Evolutionary conservation across 2,888 invertebrate species (phyloP), one percentile per base, ranked within the genome.

Genomic region (Ceramica pisi): DNA sequence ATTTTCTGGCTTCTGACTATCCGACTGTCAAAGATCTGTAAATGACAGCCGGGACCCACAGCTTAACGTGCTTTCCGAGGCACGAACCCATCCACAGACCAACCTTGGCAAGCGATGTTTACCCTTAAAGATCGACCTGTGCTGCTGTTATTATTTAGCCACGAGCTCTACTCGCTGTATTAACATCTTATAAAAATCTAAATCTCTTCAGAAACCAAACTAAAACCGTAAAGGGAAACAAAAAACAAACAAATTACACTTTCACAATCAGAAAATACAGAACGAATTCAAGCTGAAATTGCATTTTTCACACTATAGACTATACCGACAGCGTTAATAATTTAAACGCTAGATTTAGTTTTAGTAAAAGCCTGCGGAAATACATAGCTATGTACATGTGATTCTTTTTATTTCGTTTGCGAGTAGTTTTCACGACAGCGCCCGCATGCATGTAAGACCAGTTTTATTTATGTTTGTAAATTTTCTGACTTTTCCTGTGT

Each of bases 381-480:
- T 48, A 59, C 48, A 16, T 51, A 41, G 38, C 21, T 41, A n/a
- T n/a, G n/a, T n/a, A 59, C 41, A 35, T 26, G n/a, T 46, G 2
- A 21, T 48, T 48, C 9, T 55, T 79, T 75, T 74, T 64, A 53
- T 59, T 73, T 53, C 21, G 44, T 63, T 57, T 14, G 35, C 35
- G 46, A 60, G 35, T 67, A 67, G 62, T 53, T 75, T 76, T 80
- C 67, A 62, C 44, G 41, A 48, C 21, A 23, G 21, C 53, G 31
- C 77, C 76, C 76, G 67, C 57, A 80, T 71, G 38, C 38, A 61
- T 78, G 56, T 59, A 44, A 75, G 53, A 48, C 75, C 9, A 61
- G 41, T 61, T 80, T 55, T 80, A 67, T 80, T 80, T 80, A 62
- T 53, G 53, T 80, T 75, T 63, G 67, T 50, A 67, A n/a, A 63